Evolutionary conservation across 2,888 invertebrate genomes (phyloP).

Genomic region (Chalcis sispes): DNA sequence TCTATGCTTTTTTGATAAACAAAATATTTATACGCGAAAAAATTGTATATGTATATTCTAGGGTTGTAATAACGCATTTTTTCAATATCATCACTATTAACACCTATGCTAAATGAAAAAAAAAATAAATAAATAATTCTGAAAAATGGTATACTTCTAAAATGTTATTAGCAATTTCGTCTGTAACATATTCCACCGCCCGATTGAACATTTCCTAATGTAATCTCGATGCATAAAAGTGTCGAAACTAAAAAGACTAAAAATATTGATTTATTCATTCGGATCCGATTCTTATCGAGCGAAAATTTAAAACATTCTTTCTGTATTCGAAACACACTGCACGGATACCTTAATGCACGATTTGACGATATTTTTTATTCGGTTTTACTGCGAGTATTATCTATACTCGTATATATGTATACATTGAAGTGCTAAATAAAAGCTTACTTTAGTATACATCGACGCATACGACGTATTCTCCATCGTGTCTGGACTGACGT

Average conservation of each 20-base stretch:
- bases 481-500: neutral
- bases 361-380: constrained; percentile 26
- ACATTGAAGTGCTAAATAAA: too few species aligned
- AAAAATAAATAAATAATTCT: too few species aligned
- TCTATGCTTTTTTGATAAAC: too few species aligned
- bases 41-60: too few species aligned
- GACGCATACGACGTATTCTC: neutral
- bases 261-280: constrained; percentile 34
- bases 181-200: neutral
- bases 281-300: constrained; percentile 17
- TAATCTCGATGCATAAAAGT: neutral
- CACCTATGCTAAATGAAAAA: too few species aligned
- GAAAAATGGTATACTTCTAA: too few species aligned
- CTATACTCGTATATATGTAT: neutral
- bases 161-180: too few species aligned
- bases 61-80: too few species aligned
- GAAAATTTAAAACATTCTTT: too few species aligned
- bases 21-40: too few species aligned
- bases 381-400: constrained; percentile 12
- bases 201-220: constrained; percentile 2
- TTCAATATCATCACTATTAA: too few species aligned
- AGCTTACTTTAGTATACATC: constrained; percentile 11
- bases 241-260: constrained; percentile 19
- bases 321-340: neutral
- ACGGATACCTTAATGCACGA: constrained; percentile 6